Base-by-base conservation (phyloP, 2,113 vertebrate genomes). In the Chamaetylas fuelleborni region DNA sequence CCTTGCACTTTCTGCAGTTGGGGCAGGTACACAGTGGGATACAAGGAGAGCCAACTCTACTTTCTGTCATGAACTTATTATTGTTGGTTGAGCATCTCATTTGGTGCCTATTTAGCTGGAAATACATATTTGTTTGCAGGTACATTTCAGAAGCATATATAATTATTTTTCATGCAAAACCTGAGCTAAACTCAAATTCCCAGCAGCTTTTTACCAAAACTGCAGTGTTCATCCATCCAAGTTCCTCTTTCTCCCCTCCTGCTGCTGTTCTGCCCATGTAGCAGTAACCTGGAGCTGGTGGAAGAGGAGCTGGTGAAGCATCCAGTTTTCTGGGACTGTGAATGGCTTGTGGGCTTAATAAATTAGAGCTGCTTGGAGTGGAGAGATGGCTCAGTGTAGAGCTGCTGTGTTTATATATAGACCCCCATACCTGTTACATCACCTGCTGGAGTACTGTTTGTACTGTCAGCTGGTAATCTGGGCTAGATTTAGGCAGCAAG, bases 41-140 rank as follows among this genome's bases (percentile, higher is more conserved):
- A 24, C 17, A 31, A 43, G 9, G 17, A 64, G 38, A 47, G 14
- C 19, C 48, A 74, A 0, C n/a, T 80, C 40, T 47, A 61, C 25
- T 36, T 36, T 64, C 24, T 45, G 40, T 28, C 23, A 12, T n/a
- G 19, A 45, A n/a, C 79, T 70, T 50, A 5, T 24, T 79, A 5
- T 26, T 79, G 31, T 36, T 84, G 76, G 14, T 38, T 62, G 58
- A 61, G 36, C 12, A 3, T 61, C 34, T 67, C 64, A 3, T 40
- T 79, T 77, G 36, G 9, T 82, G 57, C n/a, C 78, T 45, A 1
- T 48, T 62, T 5, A 4, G 34, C 34, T 69, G 54, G n/a, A 88
- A 82, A 28, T 34, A 19, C 2, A 0, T 25, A 8, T 0, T 50
- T 1, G 1, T 19, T 47, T 78, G 9, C 54, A 60, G 42, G 58